Percentiles rank a stretch among this genome's conserved stretches.
Conservation (phyloP, 2,888 invertebrate genomes). For the Cosmia trapezina region DNA sequence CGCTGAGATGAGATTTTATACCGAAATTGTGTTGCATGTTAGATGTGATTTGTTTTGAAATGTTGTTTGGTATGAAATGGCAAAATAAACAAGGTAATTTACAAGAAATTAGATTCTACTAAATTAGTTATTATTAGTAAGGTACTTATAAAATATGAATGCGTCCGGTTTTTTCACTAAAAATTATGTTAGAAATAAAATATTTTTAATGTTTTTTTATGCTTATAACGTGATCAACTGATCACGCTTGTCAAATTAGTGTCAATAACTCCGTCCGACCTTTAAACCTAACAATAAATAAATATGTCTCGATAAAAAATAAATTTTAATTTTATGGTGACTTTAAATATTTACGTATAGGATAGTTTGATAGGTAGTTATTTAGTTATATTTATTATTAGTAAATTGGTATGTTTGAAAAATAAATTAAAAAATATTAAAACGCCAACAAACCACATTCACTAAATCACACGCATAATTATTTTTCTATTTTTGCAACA, state of each 20-base stretch:
- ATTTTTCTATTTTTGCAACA: slow-evolving; percentile 53
- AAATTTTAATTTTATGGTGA: too few relatives aligned
- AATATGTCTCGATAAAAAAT: too few relatives aligned
- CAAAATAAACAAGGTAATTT: too few relatives aligned
- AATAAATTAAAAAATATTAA: slow-evolving; percentile 1
- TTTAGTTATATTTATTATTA: too few relatives aligned
- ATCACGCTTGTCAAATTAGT: neutral
- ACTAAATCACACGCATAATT: slow-evolving; percentile 30
- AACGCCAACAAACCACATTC: slow-evolving; percentile 16
- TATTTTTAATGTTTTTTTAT: neutral
- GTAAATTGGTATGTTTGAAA: too few relatives aligned
- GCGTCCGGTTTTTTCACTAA: neutral
- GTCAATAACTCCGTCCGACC: neutral
- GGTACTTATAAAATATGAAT: neutral
- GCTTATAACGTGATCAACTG: too few relatives aligned
- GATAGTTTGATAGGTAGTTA: too few relatives aligned
- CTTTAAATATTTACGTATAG: too few relatives aligned
- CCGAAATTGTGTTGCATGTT: slow-evolving; percentile 22
- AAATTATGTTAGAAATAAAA: neutral
- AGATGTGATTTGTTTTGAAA: slow-evolving; percentile 25
- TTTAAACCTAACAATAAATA: slow-evolving; percentile 1
- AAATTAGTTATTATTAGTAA: neutral
- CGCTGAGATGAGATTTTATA: slow-evolving; percentile 32
- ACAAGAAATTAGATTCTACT: neutral
- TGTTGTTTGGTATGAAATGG: neutral